Percentiles rank a stretch among this genome's conserved stretches.
Evolutionary conservation across 2,113 vertebrate species (phyloP).

Genomic region (Indicator indicator): DNA sequence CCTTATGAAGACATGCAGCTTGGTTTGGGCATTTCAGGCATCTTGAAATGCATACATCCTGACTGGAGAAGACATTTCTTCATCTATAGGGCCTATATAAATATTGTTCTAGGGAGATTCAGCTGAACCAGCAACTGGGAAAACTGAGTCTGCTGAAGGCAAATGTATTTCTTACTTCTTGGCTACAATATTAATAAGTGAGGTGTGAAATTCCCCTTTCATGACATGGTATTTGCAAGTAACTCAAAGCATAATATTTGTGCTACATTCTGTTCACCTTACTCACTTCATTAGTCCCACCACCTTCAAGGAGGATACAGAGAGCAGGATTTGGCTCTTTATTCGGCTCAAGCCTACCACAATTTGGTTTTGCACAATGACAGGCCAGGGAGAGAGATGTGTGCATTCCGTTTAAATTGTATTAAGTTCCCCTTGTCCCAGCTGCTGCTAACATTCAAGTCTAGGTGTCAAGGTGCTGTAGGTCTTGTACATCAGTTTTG

Average conservation of each 20-base stretch:
- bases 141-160: constrained; percentile 37
- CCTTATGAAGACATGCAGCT: constrained; percentile 58
- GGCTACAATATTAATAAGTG: constrained; percentile 55
- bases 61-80: constrained; percentile 42
- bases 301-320: neutral
- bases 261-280: neutral
- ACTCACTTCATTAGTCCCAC: constrained; percentile 31
- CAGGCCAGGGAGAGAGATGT: neutral
- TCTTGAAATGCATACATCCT: constrained; percentile 59
- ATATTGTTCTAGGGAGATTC: constrained; percentile 53
- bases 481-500: neutral
- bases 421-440: neutral
- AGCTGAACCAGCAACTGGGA: constrained; percentile 64
- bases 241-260: constrained; percentile 55
- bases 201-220: constrained; percentile 38
- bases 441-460: neutral
- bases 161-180: constrained; percentile 50
- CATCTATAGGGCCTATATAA: constrained; percentile 61
- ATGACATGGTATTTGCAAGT: constrained; percentile 27
- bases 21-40: constrained; percentile 55
- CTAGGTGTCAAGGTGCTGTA: neutral
- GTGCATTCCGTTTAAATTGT: neutral
- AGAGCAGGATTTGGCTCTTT: neutral
- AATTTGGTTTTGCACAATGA: neutral
- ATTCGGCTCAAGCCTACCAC: neutral